phyloP scores from a whole-genome alignment of 2,797 vertebrate species.

The Tapirus indicus region DNA sequence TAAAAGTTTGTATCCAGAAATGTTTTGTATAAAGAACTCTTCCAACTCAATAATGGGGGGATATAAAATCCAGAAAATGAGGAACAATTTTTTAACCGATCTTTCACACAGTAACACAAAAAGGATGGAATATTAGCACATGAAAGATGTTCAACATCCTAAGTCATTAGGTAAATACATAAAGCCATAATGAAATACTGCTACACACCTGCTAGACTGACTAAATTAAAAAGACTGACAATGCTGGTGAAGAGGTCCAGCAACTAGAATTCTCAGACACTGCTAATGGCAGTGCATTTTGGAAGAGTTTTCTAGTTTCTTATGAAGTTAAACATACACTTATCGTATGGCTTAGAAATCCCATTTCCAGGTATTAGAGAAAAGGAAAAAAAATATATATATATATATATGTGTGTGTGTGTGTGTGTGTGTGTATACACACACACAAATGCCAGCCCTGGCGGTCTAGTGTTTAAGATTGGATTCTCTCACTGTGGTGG shows the following conservation, averaged over 20 bases:
- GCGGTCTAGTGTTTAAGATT: too few relatives aligned
- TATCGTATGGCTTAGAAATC: neutral
- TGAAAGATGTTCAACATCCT: neutral
- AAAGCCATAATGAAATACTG: neutral
- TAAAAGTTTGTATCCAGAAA: neutral
- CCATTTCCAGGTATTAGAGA: neutral
- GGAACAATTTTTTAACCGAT: neutral
- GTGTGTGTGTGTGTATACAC: too few relatives aligned
- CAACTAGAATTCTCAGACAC: neutral
- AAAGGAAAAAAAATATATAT: neutral
- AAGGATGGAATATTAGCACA: neutral
- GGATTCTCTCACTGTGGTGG: too few relatives aligned
- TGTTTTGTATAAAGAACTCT: neutral
- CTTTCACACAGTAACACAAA: neutral
- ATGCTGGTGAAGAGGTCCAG: neutral
- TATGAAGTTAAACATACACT: neutral
- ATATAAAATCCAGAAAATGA: neutral
- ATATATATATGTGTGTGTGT: too few relatives aligned
- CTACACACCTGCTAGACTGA: too few relatives aligned
- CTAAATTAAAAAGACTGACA: neutral
- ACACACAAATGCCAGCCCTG: too few relatives aligned
- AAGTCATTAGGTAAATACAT: neutral
- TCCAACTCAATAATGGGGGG: neutral
- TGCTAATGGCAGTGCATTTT: too few relatives aligned
- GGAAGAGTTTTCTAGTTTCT: too few relatives aligned